Conservation (phyloP, 2,797 vertebrate genomes). For the Sus cebifrons region DNA sequence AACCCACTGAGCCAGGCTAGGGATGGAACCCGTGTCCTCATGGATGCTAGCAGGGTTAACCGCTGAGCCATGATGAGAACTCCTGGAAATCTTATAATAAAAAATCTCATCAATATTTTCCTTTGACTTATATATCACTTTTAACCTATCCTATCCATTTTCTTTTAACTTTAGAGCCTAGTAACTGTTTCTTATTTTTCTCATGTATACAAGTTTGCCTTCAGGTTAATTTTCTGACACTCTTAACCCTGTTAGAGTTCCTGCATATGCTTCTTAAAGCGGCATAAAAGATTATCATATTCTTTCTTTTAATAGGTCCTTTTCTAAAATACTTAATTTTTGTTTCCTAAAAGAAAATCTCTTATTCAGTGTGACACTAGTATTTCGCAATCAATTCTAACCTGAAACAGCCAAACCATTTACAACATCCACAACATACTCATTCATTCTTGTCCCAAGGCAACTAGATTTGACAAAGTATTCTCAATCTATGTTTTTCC, state of each 20-base stretch:
- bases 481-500: background rate
- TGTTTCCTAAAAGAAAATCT: constrained; percentile 18
- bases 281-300: background rate
- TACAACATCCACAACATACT: background rate
- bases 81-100: background rate
- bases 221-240: background rate
- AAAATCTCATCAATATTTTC: background rate
- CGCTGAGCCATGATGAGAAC: too few relatives aligned
- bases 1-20: too few relatives aligned
- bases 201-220: background rate
- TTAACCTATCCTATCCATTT: background rate
- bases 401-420: constrained; percentile 20
- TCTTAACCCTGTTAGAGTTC: background rate
- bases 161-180: background rate
- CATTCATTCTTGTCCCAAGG: background rate
- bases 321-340: constrained; percentile 47
- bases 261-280: background rate
- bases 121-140: background rate
- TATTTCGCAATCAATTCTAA: constrained; percentile 45
- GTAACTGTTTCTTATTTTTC: background rate
- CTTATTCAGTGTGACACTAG: background rate
- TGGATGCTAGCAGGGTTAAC: too few relatives aligned
- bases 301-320: background rate
- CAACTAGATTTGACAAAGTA: constrained; percentile 32
- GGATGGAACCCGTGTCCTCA: too few relatives aligned